Conservation (phyloP, 2,888 invertebrate genomes). For the Sarcophaga variegata region DNA sequence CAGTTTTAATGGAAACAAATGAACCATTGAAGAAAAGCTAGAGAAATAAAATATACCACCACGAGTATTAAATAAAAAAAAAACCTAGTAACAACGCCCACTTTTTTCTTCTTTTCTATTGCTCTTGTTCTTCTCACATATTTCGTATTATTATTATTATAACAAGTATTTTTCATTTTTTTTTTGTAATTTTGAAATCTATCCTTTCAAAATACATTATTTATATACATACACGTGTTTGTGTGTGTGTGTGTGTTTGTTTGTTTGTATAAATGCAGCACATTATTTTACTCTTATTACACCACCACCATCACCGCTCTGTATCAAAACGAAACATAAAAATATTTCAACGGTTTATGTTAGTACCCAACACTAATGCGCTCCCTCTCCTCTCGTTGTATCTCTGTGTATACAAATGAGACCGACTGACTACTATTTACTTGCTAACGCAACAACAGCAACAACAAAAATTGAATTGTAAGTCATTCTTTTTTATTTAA, state of each 20-base stretch:
- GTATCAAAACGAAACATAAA: not conserved
- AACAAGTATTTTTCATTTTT: not conserved
- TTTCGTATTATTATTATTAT: not conserved
- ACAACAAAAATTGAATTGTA: slow-evolving; percentile 27
- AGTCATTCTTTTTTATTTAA: slow-evolving; percentile 34
- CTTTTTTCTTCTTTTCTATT: slow-evolving; percentile 21
- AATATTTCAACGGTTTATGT: not conserved
- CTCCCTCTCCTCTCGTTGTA: not conserved
- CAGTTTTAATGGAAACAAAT: slow-evolving; percentile 26
- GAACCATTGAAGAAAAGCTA: slow-evolving; percentile 17
- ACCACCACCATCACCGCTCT: not conserved
- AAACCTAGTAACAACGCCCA: slow-evolving; percentile 66
- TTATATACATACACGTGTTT: too few species aligned
- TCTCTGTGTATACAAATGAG: slow-evolving; percentile 39
- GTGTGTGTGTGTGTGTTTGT: not conserved
- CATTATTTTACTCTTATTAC: not conserved
- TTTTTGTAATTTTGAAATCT: slow-evolving; percentile 37
- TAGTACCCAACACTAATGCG: not conserved
- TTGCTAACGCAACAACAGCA: slow-evolving; percentile 40
- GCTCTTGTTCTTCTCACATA: not conserved
- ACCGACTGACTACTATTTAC: slow-evolving; percentile 46
- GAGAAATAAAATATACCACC: slow-evolving; percentile 24
- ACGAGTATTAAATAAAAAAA: not conserved
- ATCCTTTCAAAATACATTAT: slow-evolving; percentile 37
- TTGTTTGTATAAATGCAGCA: not conserved